phyloP scores from a whole-genome alignment of 2,797 vertebrate species.

The Loriculus beryllinus region DNA sequence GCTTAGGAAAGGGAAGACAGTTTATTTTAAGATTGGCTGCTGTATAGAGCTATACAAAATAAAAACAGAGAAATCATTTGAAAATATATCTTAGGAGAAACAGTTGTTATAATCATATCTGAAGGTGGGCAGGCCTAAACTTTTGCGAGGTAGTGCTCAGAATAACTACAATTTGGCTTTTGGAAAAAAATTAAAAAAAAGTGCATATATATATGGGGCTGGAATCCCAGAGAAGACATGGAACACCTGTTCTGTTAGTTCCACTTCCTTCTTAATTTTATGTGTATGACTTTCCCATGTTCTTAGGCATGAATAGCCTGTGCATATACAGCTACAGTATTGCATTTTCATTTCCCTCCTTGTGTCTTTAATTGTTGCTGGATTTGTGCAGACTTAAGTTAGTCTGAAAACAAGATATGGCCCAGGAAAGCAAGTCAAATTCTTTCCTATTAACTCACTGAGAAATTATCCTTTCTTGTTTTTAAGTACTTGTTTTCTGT shows the following conservation, averaged over 20 bases:
- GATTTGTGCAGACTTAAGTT: background rate
- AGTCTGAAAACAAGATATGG: background rate
- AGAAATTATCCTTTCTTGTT: background rate
- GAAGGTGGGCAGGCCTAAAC: background rate
- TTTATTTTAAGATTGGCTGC: background rate
- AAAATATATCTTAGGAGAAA: background rate
- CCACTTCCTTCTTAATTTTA: background rate
- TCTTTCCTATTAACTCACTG: background rate
- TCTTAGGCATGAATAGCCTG: background rate
- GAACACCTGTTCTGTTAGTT: background rate
- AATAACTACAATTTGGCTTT: background rate
- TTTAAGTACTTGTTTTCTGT: background rate
- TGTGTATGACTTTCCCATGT: background rate
- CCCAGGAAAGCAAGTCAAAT: background rate
- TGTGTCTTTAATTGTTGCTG: background rate
- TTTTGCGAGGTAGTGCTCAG: background rate
- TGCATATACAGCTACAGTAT: background rate
- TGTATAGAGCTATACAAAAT: background rate
- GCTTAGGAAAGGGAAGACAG: background rate
- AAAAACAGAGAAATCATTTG: background rate
- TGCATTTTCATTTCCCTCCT: background rate
- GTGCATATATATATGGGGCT: background rate
- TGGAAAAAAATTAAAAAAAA: background rate
- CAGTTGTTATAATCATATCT: background rate
- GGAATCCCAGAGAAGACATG: background rate